Evolutionary conservation across 2,888 invertebrate genomes (phyloP).

Genomic region (Lepeophtheirus nordmannii): DNA sequence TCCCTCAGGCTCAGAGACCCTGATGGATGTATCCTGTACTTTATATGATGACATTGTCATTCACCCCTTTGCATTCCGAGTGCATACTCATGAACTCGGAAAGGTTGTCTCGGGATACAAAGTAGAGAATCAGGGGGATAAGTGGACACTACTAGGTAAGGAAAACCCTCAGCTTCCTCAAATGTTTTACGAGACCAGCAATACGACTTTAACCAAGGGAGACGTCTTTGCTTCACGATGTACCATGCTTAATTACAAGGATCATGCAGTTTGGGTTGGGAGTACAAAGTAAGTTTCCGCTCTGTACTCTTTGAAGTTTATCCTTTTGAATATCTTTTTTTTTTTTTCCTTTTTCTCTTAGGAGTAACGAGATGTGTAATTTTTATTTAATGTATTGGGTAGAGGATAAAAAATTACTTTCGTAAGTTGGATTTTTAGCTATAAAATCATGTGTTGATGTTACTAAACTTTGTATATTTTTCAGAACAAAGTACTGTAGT

Average conservation of each 20-base stretch:
- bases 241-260: constrained; percentile 63
- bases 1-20: constrained; percentile 48
- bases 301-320: background rate
- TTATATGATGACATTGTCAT: constrained; percentile 63
- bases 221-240: constrained; percentile 72
- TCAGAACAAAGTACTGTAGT: constrained; percentile 66
- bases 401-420: constrained; percentile 41
- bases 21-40: constrained; percentile 80
- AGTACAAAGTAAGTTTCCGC: background rate
- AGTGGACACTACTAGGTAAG: constrained; percentile 71
- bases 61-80: constrained; percentile 86
- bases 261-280: constrained; percentile 30
- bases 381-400: constrained; percentile 88
- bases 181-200: constrained; percentile 74
- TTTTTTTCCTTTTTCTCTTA: background rate
- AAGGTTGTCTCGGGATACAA: constrained; percentile 68
- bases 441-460: no score
- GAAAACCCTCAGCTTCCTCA: constrained; percentile 72
- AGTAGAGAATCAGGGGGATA: constrained; percentile 42
- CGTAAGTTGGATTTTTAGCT: background rate
- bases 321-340: background rate
- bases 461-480: no score
- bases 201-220: constrained; percentile 46
- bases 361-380: constrained; percentile 75
- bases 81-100: constrained; percentile 80